Evolutionary conservation across 2,113 vertebrate genomes (phyloP).

Genomic region (Sinocyclocheilus anophthalmus): DNA sequence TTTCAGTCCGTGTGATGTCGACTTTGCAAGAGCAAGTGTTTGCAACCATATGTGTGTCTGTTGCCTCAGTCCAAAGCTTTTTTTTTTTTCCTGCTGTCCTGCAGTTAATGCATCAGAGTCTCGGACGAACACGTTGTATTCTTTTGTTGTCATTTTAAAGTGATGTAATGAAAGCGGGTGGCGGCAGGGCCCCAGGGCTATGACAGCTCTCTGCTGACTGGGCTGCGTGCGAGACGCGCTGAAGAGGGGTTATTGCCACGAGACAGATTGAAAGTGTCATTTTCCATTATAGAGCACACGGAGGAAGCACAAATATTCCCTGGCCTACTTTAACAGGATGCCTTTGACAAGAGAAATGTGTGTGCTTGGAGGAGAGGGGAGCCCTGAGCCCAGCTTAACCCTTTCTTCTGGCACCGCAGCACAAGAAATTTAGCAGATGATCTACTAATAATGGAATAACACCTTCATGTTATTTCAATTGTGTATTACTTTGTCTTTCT

Average conservation of each 20-base stretch:
- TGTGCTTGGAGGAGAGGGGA: constrained; percentile 54
- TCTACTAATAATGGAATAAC: background rate
- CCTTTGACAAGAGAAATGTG: constrained; percentile 70
- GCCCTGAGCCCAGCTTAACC: constrained; percentile 57
- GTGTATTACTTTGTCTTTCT: background rate
- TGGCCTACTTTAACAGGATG: constrained; percentile 74
- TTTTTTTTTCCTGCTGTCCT: background rate
- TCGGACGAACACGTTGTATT: constrained; percentile 68
- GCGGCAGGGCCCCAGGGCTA: constrained; percentile 62
- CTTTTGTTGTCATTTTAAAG: constrained; percentile 79
- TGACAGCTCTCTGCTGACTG: constrained; percentile 47
- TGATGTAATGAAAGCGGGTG: constrained; percentile 79
- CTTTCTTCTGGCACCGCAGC: constrained; percentile 23
- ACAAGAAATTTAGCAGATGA: constrained; percentile 36
- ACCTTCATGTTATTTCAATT: background rate
- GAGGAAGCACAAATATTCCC: constrained; percentile 56
- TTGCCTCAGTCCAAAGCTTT: constrained; percentile 29
- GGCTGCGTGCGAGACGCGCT: constrained; percentile 50
- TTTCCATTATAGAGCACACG: constrained; percentile 74
- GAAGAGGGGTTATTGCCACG: constrained; percentile 77
- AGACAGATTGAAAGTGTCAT: constrained; percentile 84
- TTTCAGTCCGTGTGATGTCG: background rate
- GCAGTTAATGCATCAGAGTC: constrained; percentile 71
- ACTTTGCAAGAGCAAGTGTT: constrained; percentile 1
- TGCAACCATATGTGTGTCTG: constrained; percentile 28